phyloP scores from a whole-genome alignment of 2,888 invertebrate genomes.

The Laothoe populi region DNA sequence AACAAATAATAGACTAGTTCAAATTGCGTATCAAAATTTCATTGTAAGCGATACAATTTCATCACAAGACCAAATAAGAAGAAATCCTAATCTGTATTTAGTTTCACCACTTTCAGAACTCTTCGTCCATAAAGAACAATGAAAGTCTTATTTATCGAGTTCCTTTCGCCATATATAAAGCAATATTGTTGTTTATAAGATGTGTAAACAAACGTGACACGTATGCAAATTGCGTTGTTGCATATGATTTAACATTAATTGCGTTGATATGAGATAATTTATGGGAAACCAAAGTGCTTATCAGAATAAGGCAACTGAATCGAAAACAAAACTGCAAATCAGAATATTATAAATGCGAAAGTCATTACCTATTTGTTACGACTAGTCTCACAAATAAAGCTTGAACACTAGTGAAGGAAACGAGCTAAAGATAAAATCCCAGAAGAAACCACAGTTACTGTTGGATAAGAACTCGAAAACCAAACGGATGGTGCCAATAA shows the following conservation, averaged over 20 bases:
- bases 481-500: no score
- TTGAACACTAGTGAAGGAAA: no score
- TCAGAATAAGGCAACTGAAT: no score
- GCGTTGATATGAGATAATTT: background rate
- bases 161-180: conserved; percentile 12
- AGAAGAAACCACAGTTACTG: no score
- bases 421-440: no score
- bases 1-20: background rate
- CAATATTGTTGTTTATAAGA: background rate
- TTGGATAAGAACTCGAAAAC: no score
- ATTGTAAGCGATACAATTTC: conserved; percentile 10
- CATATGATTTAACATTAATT: background rate
- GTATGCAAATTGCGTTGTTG: background rate
- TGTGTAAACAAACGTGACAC: conserved; percentile 1
- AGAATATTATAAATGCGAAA: no score
- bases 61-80: background rate
- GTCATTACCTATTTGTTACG: no score
- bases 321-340: no score
- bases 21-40: conserved; percentile 7
- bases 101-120: conserved; percentile 9
- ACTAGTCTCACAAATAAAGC: no score
- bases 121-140: background rate
- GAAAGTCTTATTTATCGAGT: conserved; percentile 4
- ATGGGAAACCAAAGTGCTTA: no score
- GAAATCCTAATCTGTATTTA: conserved; percentile 2